A percentile compares a stretch with the other conserved stretches of the same genome.
These are phyloP conservation scores for Dynastes tityus DNA, from an alignment of 2,888 invertebrate species.

Conservation along the genomic window DNA sequence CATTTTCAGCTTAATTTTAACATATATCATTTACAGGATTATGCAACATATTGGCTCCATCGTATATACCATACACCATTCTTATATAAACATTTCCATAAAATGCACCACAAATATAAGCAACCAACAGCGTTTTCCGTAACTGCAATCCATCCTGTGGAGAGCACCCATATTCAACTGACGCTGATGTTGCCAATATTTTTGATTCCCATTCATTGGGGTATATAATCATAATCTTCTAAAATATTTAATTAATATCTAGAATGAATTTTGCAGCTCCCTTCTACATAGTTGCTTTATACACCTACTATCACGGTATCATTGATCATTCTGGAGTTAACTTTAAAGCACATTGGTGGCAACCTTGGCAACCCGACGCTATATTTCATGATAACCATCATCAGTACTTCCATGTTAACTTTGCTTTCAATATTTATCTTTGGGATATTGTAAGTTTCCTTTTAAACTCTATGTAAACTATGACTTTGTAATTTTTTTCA, in stretches of 20 bases:
- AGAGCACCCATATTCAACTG: slow-evolving; percentile 78
- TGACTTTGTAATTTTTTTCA: slow-evolving; percentile 49
- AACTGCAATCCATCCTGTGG: slow-evolving; percentile 82
- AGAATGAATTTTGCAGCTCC: slow-evolving; percentile 65
- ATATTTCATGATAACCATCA: slow-evolving; percentile 86
- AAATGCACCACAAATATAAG: slow-evolving; percentile 83
- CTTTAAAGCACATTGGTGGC: slow-evolving; percentile 83
- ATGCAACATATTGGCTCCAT: slow-evolving; percentile 79
- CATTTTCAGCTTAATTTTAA: background rate
- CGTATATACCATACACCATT: slow-evolving; percentile 79
- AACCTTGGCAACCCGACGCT: slow-evolving; percentile 83
- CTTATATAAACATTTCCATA: slow-evolving; percentile 82
- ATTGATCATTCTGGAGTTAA: slow-evolving; percentile 84
- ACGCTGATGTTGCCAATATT: slow-evolving; percentile 77
- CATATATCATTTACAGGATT: slow-evolving; percentile 71
- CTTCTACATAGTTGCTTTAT: slow-evolving; percentile 70
- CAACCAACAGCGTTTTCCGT: slow-evolving; percentile 85
- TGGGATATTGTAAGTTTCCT: slow-evolving; percentile 77
- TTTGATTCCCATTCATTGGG: slow-evolving; percentile 77
- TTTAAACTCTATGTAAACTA: slow-evolving; percentile 10
- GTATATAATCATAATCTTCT: slow-evolving; percentile 69
- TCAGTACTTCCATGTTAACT: slow-evolving; percentile 85
- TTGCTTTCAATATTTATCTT: slow-evolving; percentile 79
- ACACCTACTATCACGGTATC: slow-evolving; percentile 82
- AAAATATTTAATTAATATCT: background rate